Conservation (phyloP, 53 echinoderm and acorn worm genomes). For the Paracentrotus lividus region DNA sequence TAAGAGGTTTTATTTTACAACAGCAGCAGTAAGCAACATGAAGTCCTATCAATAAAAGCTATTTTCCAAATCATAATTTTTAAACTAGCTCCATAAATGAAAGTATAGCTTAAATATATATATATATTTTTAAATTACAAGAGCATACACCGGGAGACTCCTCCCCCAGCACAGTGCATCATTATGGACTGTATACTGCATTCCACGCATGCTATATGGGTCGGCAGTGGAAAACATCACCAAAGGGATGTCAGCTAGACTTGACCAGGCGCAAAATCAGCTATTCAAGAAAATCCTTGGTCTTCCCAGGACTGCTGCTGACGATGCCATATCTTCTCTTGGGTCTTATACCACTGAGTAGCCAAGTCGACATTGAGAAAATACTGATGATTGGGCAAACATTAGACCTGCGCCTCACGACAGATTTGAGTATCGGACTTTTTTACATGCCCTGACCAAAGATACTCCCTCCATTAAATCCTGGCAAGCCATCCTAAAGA, state of each 20-base stretch:
- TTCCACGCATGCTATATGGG: slow-evolving; percentile 32
- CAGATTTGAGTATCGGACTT: background rate
- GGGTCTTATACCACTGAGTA: background rate
- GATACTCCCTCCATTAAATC: background rate
- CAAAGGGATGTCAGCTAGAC: background rate
- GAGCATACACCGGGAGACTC: background rate
- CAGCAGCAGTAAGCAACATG: too few relatives aligned
- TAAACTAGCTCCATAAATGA: too few relatives aligned
- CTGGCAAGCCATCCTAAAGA: background rate
- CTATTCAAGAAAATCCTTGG: background rate
- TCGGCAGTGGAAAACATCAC: background rate
- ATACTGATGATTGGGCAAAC: background rate
- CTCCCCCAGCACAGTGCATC: background rate
- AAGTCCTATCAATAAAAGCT: too few relatives aligned
- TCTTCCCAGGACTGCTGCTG: background rate
- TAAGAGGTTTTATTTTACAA: too few relatives aligned
- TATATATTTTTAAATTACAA: too few relatives aligned
- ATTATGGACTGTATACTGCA: background rate
- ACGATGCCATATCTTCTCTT: background rate
- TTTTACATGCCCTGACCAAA: background rate
- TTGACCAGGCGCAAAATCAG: background rate
- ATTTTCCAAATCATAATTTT: too few relatives aligned
- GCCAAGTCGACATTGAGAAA: background rate
- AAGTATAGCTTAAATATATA: too few relatives aligned
- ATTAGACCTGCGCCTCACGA: background rate